Conservation (phyloP, 2,113 vertebrate species). For the Triplophysa dalaica region DNA sequence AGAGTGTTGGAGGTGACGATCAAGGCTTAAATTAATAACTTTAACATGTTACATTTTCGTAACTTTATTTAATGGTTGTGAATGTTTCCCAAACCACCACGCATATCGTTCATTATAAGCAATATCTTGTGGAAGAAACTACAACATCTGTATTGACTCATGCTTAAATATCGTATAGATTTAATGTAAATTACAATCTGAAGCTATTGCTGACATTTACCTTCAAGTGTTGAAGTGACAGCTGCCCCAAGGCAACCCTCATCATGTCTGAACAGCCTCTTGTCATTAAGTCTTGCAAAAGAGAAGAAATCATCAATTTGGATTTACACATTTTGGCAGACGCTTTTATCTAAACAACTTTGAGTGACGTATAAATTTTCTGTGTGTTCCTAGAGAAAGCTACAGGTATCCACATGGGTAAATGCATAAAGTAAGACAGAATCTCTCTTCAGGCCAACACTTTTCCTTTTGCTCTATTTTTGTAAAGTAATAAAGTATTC, state of each 20-base stretch:
- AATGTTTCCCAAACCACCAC: background rate
- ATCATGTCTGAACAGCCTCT: conserved; percentile 17
- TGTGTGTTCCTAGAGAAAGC: too few species aligned
- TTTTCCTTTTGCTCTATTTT: too few species aligned
- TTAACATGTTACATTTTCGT: background rate
- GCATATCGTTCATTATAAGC: background rate
- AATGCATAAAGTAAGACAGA: too few species aligned
- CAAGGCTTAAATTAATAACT: background rate
- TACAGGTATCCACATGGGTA: too few species aligned
- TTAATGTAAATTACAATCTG: background rate
- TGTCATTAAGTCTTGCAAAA: background rate
- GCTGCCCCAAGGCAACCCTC: background rate
- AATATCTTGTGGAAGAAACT: too few species aligned
- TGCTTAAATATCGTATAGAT: background rate
- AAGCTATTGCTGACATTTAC: background rate
- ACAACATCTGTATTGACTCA: too few species aligned
- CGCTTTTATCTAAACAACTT: too few species aligned
- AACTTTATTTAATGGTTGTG: background rate
- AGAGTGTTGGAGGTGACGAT: background rate
- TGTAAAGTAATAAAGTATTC: too few species aligned
- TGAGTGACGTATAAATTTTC: too few species aligned
- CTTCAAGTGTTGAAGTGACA: background rate
- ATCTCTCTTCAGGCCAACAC: too few species aligned
- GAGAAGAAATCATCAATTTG: background rate
- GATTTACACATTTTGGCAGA: background rate